Evolutionary conservation across 2,113 vertebrate genomes (phyloP).

Genomic region (Tachycineta bicolor): DNA sequence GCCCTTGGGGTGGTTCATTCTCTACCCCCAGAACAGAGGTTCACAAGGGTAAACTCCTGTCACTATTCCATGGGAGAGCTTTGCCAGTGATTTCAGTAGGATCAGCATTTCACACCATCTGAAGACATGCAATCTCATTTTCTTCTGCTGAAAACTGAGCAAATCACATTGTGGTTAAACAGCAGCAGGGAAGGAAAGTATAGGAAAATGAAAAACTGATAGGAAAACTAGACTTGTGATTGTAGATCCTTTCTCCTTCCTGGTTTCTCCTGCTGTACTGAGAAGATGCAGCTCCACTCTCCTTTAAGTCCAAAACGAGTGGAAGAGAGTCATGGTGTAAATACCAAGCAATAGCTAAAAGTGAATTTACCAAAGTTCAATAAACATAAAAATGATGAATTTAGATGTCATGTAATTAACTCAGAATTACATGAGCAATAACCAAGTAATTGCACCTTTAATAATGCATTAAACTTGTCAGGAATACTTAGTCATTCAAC

Average conservation of each 20-base stretch:
- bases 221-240: not conserved
- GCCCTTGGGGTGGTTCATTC: not conserved
- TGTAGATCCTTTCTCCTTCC: not conserved
- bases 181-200: not conserved
- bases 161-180: not conserved
- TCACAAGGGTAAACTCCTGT: not conserved
- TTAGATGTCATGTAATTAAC: slow-evolving; percentile 82
- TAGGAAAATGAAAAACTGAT: not conserved
- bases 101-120: not conserved
- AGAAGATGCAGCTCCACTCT: not conserved
- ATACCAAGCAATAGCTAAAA: slow-evolving; percentile 66
- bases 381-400: slow-evolving; percentile 85
- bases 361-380: slow-evolving; percentile 80
- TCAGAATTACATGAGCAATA: slow-evolving; percentile 81
- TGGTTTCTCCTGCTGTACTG: not conserved
- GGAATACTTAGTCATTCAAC: slow-evolving; percentile 80
- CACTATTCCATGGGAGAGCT: not conserved
- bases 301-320: slow-evolving; percentile 6
- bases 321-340: slow-evolving; percentile 40
- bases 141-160: not conserved
- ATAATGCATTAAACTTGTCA: slow-evolving; percentile 85
- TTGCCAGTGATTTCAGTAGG: not conserved
- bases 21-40: not conserved
- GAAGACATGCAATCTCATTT: not conserved
- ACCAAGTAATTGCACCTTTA: slow-evolving; percentile 83